Percentiles rank a stretch among this genome's conserved stretches.
Evolutionary conservation across 2,888 invertebrate species (phyloP).

Genomic region (Stictocephala bisonia): DNA sequence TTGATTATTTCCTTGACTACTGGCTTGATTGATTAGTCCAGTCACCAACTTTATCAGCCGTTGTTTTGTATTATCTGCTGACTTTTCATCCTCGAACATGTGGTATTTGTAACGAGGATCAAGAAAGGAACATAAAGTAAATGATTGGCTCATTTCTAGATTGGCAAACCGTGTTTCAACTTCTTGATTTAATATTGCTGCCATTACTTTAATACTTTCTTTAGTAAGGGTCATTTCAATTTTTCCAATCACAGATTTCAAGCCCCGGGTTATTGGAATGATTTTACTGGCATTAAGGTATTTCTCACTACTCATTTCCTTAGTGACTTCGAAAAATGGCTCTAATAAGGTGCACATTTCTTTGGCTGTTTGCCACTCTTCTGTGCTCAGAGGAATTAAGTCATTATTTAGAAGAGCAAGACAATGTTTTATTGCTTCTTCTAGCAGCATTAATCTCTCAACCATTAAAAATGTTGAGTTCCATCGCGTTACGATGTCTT

Average conservation of each 20-base stretch:
- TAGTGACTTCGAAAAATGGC: slow-evolving; percentile 42
- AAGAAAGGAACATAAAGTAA: too few species aligned
- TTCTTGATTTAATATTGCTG: too few species aligned
- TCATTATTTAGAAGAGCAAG: slow-evolving; percentile 48
- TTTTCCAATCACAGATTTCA: neutral
- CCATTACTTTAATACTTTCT: slow-evolving; percentile 15
- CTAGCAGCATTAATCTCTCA: slow-evolving; percentile 1
- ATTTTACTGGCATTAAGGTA: slow-evolving; percentile 40
- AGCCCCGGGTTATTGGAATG: slow-evolving; percentile 32
- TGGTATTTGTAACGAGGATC: too few species aligned
- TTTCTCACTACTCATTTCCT: slow-evolving; percentile 46
- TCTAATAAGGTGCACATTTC: slow-evolving; percentile 32
- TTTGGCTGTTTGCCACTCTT: slow-evolving; percentile 1
- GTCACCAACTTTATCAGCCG: too few species aligned
- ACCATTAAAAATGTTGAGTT: slow-evolving; percentile 8
- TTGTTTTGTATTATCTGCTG: too few species aligned
- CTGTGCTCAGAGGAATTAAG: neutral
- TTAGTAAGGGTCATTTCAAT: neutral
- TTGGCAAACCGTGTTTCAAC: too few species aligned
- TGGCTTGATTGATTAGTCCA: too few species aligned
- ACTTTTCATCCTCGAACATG: too few species aligned
- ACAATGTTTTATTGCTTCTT: slow-evolving; percentile 39
- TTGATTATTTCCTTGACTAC: too few species aligned
- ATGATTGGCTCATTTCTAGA: too few species aligned
- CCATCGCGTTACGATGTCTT: slow-evolving; percentile 24